Base-by-base conservation (phyloP, 2,888 invertebrate species). In the Andrena praecox region DNA sequence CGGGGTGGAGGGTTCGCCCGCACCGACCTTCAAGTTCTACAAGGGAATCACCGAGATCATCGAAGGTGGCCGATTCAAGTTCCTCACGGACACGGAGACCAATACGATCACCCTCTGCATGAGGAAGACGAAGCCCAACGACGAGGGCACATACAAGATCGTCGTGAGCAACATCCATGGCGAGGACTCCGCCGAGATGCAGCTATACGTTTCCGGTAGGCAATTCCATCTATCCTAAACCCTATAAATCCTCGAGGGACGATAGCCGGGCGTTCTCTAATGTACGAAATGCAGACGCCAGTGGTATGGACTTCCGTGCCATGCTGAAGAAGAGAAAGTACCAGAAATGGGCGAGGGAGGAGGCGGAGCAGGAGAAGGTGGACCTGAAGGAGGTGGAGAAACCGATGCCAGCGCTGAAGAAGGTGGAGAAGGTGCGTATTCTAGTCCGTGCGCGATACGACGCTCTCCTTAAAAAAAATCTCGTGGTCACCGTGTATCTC, bases 231-330 rank as follows among this genome's bases (percentile, higher is more conserved):
- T 48, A 4, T 42, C 42, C 1, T 16, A 5, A 42, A 16, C 16
- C 16, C 4, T 16, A 5, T 42, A 4, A n/a, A n/a, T 12, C 12
- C 0, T 50, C 0, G 48, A 16, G 3, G 2, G 5, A 56, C 8
- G 31, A 10, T 27, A n/a, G n/a, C 7, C 35, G 35, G 35, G 5
- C 16, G 5, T 20, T 20, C 20, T 16, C 12, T 56, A n/a, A 3
- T 0, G 16, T 29, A 16, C 31, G 16, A 10, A 48, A 4, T 66
- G 71, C 31, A 97, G 99, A 99, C 95, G 97, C 99, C 86, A 98
- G 98, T 95, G 99, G 99, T 89, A 98, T 99, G 97, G 99, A 99
- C 95, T 99, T 99, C 97, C 97, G 99, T 95, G 97, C 99, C 85
- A 97, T 99, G 97, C 96, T 99, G 91, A 99, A 99, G 95, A 99